Base-by-base conservation (phyloP, 2,888 invertebrate species). In the Choreutis nemorana region DNA sequence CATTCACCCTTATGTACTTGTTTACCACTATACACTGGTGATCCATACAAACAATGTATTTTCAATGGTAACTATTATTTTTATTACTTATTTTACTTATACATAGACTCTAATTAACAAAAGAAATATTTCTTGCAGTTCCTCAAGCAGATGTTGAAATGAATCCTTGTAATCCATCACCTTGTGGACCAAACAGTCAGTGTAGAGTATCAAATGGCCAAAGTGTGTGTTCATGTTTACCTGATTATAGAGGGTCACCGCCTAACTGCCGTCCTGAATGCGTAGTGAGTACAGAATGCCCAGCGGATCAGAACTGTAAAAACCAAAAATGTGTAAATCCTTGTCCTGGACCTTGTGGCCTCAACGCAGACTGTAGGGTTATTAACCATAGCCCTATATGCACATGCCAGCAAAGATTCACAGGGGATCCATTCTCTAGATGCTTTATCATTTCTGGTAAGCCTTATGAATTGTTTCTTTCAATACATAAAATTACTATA, bases 221-320 rank as follows among this genome's bases (percentile, higher is more conserved):
- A 63, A 85, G 85, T 30, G 83, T 86, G 18, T 90, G 90, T 55
- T 86, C 87, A 2, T 90, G 90, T 55, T 61, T 87, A 34, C 83
- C 86, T 7, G 83, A 82, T 35, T 88, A 84, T 44, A 70, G 77
- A 27, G 89, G 89, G 11, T 80, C 83, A 31, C 87, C 89, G 27
- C 87, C 87, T 32, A 82, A 83, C 45, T 89, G 88, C 51, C 77
- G 87, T 44, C 88, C 87, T n/a, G 87, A 87, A 62, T 88, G 87
- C 62, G 83, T 84, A n/a, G 81, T 86, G 9, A 87, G 86, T 47
- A 73, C 86, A 13, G 87, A 87, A 61, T 87, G 89, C 51, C 53
- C 83, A 2, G 60, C 77, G 18, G 81, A 83, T 35, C 83, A 83
- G 60, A 84, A 86, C 14, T 89, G 89, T 52, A 66, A 84, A 29